Evolutionary conservation across 2,888 invertebrate species (phyloP).

Genomic region (Cheilosia scutellata): DNA sequence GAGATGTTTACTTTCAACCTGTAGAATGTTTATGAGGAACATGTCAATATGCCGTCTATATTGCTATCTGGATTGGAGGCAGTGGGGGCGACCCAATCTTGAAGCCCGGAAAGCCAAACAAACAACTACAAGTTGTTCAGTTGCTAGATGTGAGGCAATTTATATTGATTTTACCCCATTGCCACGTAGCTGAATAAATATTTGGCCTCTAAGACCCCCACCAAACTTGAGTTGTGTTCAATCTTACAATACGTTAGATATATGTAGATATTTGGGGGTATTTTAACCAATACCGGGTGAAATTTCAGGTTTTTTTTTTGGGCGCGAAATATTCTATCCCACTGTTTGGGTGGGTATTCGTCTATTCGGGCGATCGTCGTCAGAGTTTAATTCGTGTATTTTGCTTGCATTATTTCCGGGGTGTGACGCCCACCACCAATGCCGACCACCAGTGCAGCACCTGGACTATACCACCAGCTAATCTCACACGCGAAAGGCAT

Average conservation of each 20-base stretch:
- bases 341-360: background rate
- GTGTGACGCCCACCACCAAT: conserved; percentile 47
- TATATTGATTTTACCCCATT: conserved; percentile 60
- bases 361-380: conserved; percentile 4
- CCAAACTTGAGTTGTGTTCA: too few species aligned
- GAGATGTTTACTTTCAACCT: conserved; percentile 69
- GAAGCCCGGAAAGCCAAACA: conserved; percentile 58
- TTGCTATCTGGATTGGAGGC: background rate
- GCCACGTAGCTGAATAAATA: conserved; percentile 49
- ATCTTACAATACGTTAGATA: too few species aligned
- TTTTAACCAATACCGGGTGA: conserved; percentile 18
- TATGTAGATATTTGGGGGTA: background rate
- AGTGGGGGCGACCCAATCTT: conserved; percentile 16
- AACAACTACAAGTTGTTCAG: conserved; percentile 43
- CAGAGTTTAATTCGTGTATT: conserved; percentile 48
- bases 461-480: conserved; percentile 29
- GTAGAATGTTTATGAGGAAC: conserved; percentile 71
- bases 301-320: background rate
- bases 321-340: background rate
- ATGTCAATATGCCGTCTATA: conserved; percentile 36
- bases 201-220: conserved; percentile 2
- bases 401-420: conserved; percentile 68
- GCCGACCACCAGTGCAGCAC: conserved; percentile 7
- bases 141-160: conserved; percentile 49
- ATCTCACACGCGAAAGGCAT: conserved; percentile 69